A percentile compares a stretch with the other conserved stretches of the same genome.
Evolutionary conservation across 1,140 invertebrate genomes (phyloP).

Genomic region (Eriocheir sinensis): DNA sequence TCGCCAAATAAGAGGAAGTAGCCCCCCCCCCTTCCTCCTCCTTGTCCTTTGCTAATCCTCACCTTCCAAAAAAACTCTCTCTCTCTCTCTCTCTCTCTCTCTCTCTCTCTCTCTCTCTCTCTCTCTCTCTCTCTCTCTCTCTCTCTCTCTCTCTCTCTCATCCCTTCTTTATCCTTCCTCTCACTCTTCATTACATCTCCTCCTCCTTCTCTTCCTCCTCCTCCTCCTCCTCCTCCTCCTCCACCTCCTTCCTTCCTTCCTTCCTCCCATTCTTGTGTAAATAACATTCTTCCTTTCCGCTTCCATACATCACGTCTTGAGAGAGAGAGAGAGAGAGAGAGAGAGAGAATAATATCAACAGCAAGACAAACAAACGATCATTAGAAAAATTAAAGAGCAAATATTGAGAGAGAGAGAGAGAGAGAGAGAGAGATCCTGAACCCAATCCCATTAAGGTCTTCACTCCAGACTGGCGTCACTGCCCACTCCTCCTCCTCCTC

Average conservation of each 20-base stretch:
- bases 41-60: not conserved
- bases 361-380: too few species aligned
- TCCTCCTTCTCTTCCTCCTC: not conserved
- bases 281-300: not conserved
- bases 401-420: slow-evolving; percentile 9
- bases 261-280: not conserved
- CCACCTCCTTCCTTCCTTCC: not conserved
- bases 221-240: too few species aligned
- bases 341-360: too few species aligned
- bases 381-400: too few species aligned
- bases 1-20: not conserved
- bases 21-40: not conserved
- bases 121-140: not conserved
- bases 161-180: not conserved
- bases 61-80: not conserved
- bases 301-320: not conserved
- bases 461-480: not conserved
- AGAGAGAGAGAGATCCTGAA: not conserved
- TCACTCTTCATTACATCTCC: not conserved
- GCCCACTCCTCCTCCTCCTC: not conserved
- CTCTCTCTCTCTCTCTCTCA: not conserved
- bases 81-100: slow-evolving; percentile 8
- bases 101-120: not conserved
- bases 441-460: slow-evolving; percentile 5
- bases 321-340: slow-evolving; percentile 49